Percentiles rank a stretch among this genome's conserved stretches.
Conservation (phyloP, 2,113 vertebrate genomes). For the Aramus guarauna region DNA sequence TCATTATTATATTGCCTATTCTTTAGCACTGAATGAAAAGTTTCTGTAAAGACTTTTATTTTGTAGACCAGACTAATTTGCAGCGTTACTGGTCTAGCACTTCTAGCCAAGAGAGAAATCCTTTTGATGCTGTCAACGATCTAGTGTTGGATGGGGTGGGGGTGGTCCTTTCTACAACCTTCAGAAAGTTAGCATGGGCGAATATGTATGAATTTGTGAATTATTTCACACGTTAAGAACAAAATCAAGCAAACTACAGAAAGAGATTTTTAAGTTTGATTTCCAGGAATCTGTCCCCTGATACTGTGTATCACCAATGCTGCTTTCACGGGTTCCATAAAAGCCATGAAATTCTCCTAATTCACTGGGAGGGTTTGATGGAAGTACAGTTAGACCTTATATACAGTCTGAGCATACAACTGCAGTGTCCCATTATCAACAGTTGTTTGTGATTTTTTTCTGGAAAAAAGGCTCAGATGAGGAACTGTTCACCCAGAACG, state of each 20-base stretch:
- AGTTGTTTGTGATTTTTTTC: not conserved
- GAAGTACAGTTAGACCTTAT: not conserved
- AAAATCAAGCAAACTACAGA: not conserved
- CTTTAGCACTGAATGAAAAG: not conserved
- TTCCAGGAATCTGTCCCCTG: not conserved
- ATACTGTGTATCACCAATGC: not conserved
- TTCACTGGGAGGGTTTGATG: not conserved
- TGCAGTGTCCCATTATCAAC: not conserved
- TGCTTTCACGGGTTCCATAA: not conserved
- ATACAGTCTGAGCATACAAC: not conserved
- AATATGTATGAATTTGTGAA: not conserved
- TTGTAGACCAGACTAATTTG: not conserved
- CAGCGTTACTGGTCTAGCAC: not conserved
- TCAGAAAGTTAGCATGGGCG: not conserved
- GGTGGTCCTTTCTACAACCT: not conserved
- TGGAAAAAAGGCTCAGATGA: not conserved
- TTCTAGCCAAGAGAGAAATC: not conserved
- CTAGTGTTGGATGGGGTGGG: not conserved
- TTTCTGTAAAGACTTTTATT: not conserved
- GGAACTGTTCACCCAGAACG: not conserved
- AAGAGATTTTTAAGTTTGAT: not conserved
- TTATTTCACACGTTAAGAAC: not conserved
- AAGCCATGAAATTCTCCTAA: not conserved
- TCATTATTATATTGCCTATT: not conserved
- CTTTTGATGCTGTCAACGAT: not conserved